phyloP scores from a whole-genome alignment of 2,113 vertebrate genomes.

The Syngnathus typhle region DNA sequence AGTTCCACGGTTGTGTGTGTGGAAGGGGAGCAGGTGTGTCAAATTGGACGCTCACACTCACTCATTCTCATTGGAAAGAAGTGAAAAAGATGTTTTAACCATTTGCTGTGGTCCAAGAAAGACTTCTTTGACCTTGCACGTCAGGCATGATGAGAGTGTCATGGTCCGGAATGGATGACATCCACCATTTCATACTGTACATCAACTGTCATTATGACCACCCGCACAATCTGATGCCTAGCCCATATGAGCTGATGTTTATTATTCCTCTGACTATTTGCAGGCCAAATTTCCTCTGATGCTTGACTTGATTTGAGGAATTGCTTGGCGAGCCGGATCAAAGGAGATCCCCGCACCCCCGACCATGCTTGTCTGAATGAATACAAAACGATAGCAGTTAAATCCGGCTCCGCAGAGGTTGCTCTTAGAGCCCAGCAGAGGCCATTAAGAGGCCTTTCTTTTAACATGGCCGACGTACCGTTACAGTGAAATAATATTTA shows the following conservation, averaged over 20 bases:
- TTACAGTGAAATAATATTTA: constrained; percentile 53
- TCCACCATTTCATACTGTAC: too few species aligned
- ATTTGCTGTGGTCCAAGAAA: too few species aligned
- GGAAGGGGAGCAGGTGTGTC: too few species aligned
- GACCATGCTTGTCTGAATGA: background rate
- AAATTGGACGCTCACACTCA: too few species aligned
- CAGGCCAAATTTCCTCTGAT: background rate
- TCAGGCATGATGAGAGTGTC: too few species aligned
- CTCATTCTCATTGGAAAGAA: too few species aligned
- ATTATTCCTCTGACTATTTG: background rate
- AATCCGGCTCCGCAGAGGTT: constrained; percentile 14
- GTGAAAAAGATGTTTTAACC: too few species aligned
- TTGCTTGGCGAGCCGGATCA: background rate
- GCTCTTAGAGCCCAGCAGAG: constrained; percentile 38
- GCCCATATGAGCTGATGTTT: background rate
- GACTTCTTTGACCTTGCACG: too few species aligned
- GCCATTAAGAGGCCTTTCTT: constrained; percentile 31
- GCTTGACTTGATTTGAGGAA: background rate
- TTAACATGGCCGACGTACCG: constrained; percentile 49
- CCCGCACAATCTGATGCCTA: background rate
- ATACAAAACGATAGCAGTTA: constrained; percentile 38
- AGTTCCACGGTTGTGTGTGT: too few species aligned
- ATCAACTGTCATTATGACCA: background rate
- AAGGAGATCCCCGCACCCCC: background rate
- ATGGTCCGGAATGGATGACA: too few species aligned